phyloP scores from a whole-genome alignment of 2,113 vertebrate genomes.

The Cynoglossus semilaevis region DNA sequence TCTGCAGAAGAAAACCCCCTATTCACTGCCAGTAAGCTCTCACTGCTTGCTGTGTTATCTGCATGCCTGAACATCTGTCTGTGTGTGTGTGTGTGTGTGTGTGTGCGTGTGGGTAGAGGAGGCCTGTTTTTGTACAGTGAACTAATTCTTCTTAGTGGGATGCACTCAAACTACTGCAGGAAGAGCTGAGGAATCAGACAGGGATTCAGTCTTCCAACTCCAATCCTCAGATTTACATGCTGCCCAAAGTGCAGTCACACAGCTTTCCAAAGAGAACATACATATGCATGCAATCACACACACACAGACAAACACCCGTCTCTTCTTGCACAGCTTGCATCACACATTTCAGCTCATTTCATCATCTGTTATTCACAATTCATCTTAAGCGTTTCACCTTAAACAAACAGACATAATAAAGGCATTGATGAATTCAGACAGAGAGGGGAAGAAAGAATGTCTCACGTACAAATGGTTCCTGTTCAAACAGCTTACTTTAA shows the following conservation, averaged over 20 bases:
- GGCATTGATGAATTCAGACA: constrained; percentile 31
- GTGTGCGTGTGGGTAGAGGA: too few species aligned
- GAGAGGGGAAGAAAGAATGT: constrained; percentile 9
- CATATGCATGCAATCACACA: constrained; percentile 62
- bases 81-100: constrained; percentile 7
- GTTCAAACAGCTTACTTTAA: constrained; percentile 25
- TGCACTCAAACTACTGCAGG: constrained; percentile 35
- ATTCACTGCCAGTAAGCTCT: constrained; percentile 21
- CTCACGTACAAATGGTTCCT: constrained; percentile 33
- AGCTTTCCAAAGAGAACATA: constrained; percentile 46
- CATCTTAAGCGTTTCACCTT: constrained; percentile 38
- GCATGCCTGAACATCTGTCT: constrained; percentile 7
- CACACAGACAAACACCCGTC: constrained; percentile 40
- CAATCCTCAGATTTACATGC: constrained; percentile 53
- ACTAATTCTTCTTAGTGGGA: constrained; percentile 35
- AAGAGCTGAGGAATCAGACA: constrained; percentile 63
- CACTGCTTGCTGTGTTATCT: constrained; percentile 9
- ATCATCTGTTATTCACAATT: constrained; percentile 61
- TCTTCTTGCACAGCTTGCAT: constrained; percentile 59
- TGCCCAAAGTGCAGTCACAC: constrained; percentile 50
- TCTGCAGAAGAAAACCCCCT: constrained; percentile 28
- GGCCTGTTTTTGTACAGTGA: constrained; percentile 20
- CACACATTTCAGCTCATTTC: constrained; percentile 64
- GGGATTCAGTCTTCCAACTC: constrained; percentile 42
- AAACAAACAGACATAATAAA: constrained; percentile 51